Percentiles rank a stretch among this genome's conserved stretches.
Evolutionary conservation across 2,888 invertebrate genomes (phyloP).

Genomic region (Cosmia pyralina): DNA sequence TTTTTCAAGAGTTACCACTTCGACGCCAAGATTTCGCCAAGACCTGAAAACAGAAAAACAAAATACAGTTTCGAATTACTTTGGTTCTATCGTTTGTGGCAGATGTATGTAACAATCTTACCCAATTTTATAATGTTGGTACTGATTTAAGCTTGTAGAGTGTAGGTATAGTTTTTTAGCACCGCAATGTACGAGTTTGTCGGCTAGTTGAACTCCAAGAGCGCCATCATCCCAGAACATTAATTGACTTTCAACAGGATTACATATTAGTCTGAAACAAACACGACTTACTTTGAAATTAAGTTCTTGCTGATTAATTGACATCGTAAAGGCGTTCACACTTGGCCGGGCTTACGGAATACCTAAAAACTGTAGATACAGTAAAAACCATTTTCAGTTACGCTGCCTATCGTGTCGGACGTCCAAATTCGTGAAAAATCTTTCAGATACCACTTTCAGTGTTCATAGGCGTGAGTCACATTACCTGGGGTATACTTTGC

Average conservation of each 20-base stretch:
- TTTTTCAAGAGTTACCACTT: neutral
- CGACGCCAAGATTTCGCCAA: conserved; percentile 27
- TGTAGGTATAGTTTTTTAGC: conserved; percentile 69
- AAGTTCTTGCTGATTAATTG: neutral
- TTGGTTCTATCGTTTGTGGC: neutral
- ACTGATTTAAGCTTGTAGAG: conserved; percentile 10
- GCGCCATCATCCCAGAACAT: conserved; percentile 43
- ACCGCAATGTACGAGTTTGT: conserved; percentile 69
- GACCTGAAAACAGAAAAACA: conserved; percentile 5
- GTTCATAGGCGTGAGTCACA: no score
- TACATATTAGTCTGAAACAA: conserved; percentile 43
- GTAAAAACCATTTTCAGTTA: no score
- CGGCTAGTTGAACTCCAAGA: conserved; percentile 67
- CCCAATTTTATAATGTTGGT: conserved; percentile 30
- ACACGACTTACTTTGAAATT: neutral
- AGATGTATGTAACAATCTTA: neutral
- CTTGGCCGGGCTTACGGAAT: neutral
- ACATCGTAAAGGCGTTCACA: neutral
- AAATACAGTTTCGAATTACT: neutral
- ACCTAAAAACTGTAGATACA: neutral
- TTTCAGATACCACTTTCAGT: neutral
- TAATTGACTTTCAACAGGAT: conserved; percentile 27
- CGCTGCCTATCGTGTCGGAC: neutral
- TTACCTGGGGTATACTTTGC: conserved; percentile 11
- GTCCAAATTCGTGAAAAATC: neutral